Base-by-base conservation (phyloP, 2,888 invertebrate genomes). In the Alsophila aescularia region DNA sequence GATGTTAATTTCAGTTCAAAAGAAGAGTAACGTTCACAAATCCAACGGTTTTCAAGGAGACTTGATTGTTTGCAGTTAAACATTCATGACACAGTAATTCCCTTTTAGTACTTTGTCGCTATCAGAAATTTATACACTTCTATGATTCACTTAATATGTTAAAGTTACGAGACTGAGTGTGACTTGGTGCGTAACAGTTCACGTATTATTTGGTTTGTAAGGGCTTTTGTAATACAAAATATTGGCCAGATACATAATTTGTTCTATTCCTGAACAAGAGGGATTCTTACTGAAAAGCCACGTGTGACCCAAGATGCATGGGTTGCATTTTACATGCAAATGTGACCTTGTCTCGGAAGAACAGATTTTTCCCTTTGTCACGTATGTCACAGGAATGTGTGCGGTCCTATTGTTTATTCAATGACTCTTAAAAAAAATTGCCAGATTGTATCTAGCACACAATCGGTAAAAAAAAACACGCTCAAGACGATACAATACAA, bases 1-100 rank as follows among this genome's bases (percentile, higher is more conserved):
- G 29, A 67, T 66, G 67, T 35, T 50, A 64, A 66, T 66, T 55
- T 51, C 24, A 45, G 29, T 53, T 52, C 49, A 52, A 49, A 60
- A 60, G 62, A 58, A 61, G 48, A 24, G 15, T 36, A 55, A 29
- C 49, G 51, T 50, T 60, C 47, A 45, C 43, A 55, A 58, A 62
- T 52, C 50, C 52, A 39, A 49, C 45, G 49, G 42, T 32, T 45
- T 45, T 50, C 43, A 44, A 48, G 42, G 44, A 45, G 41, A 51
- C 5, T 13, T 12, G 13, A 44, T 55, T 44, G 44, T 54, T 37
- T 49, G 29, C 41, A 35, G 15, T 41, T 47, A 36, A 41, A 52
- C 45, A 45, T 44, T 40, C 35, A 4, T 31, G 41, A 40, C 39
- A 52, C 45, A 44, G n/a, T 5, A n/a, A 5, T 5, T 27, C 1